Base-by-base conservation (phyloP, 2,888 invertebrate species). In the Harpalus rubripes region DNA sequence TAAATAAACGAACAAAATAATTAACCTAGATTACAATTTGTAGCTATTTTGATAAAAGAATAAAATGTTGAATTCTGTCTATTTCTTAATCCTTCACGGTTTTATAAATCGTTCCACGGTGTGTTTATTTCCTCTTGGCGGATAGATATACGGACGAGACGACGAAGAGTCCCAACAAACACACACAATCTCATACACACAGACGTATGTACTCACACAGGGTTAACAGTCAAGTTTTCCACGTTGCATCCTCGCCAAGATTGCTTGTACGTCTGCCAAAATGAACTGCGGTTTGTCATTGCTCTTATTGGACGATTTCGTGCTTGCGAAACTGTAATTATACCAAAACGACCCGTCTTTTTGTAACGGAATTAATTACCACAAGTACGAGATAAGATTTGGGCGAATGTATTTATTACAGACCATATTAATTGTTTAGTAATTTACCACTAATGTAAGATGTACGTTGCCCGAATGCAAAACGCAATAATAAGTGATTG, bases 261-360 rank as follows among this genome's bases (percentile, higher is more conserved):
- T 68, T 68, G 68, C 26, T n/a, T 39, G 68, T 32, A n/a, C n/a
- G 68, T 32, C 68, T 32, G 32, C 39, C 63, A 63, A 63, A 63
- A 63, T 22, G 16, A 18, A 22, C 63, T 59, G 26, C 26, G 22
- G 63, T 22, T 26, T 63, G 63, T 63, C 63, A 26, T 63, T 63
- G 63, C 68, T 68, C 32, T 68, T 68, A 68, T 68, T 68, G 32
- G 68, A 32, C 26, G 68, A 68, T 68, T 68, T 68, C 39, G 68
- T 68, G 68, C 68, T 68, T 39, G 68, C 68, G 68, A 68, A 68
- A 68, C 32, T 68, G 68, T 68, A 68, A 68, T 68, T 68, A 68
- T 68, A n/a, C 15, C 32, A 12, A 15, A 12, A 15, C 12, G 12
- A 15, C 15, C 59, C 10, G 39, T 7, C 32, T 68, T 68, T 68